Conservation (phyloP, 2,113 vertebrate species). For the Syrmaticus mikado region DNA sequence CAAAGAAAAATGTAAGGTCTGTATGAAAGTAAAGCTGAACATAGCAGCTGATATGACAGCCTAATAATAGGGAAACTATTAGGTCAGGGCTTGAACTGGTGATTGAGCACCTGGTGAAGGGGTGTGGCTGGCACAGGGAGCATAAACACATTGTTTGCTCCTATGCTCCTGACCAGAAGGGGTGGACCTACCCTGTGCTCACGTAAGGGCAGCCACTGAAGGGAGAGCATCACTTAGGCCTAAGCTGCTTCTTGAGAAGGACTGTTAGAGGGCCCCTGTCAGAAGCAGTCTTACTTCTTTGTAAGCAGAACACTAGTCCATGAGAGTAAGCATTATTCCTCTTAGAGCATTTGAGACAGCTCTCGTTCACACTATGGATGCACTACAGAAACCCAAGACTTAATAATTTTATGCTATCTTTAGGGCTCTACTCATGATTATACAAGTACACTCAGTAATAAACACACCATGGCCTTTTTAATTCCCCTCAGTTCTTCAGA, state of each 20-base stretch:
- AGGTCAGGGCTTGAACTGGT: too few species aligned
- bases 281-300: too few species aligned
- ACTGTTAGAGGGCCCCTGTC: too few species aligned
- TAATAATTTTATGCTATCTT: not conserved
- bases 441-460: not conserved
- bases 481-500: not conserved
- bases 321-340: not conserved
- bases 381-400: not conserved
- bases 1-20: not conserved
- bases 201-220: too few species aligned
- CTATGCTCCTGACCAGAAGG: too few species aligned
- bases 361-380: not conserved
- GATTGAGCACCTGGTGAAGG: too few species aligned
- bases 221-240: too few species aligned
- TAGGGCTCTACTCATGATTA: not conserved
- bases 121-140: too few species aligned
- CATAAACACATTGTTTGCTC: too few species aligned
- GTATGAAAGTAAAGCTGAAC: constrained; percentile 1
- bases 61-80: not conserved
- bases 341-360: not conserved
- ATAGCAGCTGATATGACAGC: not conserved
- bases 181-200: too few species aligned
- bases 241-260: too few species aligned
- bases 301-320: not conserved
- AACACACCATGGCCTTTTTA: not conserved